Evolutionary conservation across 2,888 invertebrate species (phyloP).

Genomic region (Epistrophe grossulariae): DNA sequence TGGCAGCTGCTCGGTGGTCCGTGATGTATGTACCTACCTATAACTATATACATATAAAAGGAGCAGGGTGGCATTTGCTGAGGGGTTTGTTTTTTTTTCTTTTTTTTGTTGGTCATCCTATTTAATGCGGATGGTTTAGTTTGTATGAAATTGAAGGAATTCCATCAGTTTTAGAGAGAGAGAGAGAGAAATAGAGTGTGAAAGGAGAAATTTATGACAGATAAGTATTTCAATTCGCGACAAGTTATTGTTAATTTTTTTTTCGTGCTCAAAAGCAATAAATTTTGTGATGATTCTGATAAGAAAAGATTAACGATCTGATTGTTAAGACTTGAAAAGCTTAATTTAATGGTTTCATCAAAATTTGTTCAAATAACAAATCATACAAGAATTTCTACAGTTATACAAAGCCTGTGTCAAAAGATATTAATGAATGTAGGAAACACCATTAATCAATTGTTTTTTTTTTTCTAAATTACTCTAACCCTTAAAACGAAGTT

Average conservation of each 20-base stretch:
- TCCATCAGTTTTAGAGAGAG: neutral
- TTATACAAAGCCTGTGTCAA: no score
- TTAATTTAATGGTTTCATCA: neutral
- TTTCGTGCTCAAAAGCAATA: slow-evolving; percentile 29
- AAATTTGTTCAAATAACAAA: no score
- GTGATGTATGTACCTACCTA: slow-evolving; percentile 4
- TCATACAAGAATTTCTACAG: no score
- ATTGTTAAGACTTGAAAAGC: neutral
- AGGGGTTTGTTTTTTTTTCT: neutral
- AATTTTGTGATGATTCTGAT: slow-evolving; percentile 40
- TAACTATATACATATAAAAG: neutral
- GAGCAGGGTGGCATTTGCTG: neutral
- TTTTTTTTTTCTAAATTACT: no score
- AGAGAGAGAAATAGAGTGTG: neutral
- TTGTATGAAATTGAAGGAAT: slow-evolving; percentile 40
- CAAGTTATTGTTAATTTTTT: slow-evolving; percentile 3
- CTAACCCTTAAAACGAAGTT: no score
- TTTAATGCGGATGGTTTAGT: slow-evolving; percentile 67
- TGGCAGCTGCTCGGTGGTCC: slow-evolving; percentile 49
- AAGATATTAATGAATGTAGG: no score
- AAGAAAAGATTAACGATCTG: neutral
- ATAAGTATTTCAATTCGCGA: slow-evolving; percentile 60
- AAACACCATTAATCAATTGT: no score
- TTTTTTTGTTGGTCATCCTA: slow-evolving; percentile 50
- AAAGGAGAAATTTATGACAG: slow-evolving; percentile 33